A percentile compares a stretch with the other conserved stretches of the same genome.
These are phyloP conservation scores for Spea bombifrons DNA, from an alignment of 2,113 vertebrate genomes.

Conservation along the genomic window DNA sequence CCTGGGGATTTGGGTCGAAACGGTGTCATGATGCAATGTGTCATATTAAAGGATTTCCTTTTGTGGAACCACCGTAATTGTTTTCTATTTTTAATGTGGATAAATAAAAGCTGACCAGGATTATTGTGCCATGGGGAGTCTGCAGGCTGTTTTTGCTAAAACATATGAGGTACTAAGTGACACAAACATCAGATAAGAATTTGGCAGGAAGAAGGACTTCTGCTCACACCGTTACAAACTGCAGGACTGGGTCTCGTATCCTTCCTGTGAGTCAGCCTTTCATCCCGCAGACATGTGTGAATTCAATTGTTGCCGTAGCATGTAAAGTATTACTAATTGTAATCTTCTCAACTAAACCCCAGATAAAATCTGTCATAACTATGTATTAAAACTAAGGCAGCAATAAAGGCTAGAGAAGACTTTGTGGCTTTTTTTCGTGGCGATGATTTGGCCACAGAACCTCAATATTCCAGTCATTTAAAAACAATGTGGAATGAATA, in stretches of 20 bases:
- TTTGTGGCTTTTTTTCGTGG: too few species aligned
- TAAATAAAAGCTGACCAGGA: conserved; percentile 1
- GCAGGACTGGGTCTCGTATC: conserved; percentile 13
- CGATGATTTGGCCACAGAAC: too few species aligned
- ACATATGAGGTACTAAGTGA: not conserved
- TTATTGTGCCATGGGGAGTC: not conserved
- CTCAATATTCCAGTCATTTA: too few species aligned
- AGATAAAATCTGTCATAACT: too few species aligned
- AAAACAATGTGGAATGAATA: too few species aligned
- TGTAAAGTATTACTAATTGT: too few species aligned
- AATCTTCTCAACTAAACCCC: too few species aligned
- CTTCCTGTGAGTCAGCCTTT: conserved; percentile 35
- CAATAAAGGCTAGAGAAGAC: too few species aligned
- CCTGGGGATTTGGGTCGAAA: not conserved
- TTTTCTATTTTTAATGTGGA: conserved; percentile 17
- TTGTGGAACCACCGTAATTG: not conserved
- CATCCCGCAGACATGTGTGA: not conserved
- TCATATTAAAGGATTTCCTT: conserved; percentile 9
- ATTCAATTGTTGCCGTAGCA: not conserved
- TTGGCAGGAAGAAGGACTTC: conserved; percentile 3
- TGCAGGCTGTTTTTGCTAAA: not conserved
- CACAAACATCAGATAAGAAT: conserved; percentile 16
- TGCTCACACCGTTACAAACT: conserved; percentile 13
- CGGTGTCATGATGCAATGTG: not conserved
- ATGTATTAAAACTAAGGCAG: too few species aligned